Percentiles rank a stretch among this genome's conserved stretches.
These are phyloP conservation scores for Callaeas wilsoni DNA, from an alignment of 2,113 vertebrate species.

Conservation along the genomic window DNA sequence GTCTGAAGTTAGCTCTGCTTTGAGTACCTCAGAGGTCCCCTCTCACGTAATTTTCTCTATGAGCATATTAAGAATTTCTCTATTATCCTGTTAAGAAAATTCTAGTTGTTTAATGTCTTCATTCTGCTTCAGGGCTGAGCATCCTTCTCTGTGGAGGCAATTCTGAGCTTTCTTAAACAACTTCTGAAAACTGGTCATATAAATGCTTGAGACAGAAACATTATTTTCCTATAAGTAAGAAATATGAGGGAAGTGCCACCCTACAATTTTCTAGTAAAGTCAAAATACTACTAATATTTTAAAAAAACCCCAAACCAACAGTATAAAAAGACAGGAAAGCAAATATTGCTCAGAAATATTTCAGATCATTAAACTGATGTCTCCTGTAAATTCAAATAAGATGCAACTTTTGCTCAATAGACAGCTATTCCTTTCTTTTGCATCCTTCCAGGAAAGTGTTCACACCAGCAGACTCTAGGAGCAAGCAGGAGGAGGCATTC, in stretches of 20 bases:
- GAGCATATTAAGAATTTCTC: neutral
- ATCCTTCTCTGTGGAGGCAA: neutral
- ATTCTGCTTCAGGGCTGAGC: neutral
- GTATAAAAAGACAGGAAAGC: neutral
- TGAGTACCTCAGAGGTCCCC: neutral
- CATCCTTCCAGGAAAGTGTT: neutral
- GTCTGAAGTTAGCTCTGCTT: neutral
- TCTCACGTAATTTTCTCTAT: neutral
- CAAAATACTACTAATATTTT: neutral
- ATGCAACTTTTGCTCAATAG: neutral
- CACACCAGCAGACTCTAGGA: neutral
- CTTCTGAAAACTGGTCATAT: neutral
- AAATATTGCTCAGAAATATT: neutral
- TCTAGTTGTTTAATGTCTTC: neutral
- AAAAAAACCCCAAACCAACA: neutral
- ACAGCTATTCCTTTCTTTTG: neutral
- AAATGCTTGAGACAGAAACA: neutral
- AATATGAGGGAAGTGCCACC: neutral
- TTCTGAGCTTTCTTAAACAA: neutral
- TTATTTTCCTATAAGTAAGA: neutral
- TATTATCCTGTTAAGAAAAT: neutral
- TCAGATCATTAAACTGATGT: neutral
- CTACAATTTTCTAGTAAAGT: neutral
- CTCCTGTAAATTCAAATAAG: neutral
- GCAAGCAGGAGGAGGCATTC: neutral